phyloP scores from a whole-genome alignment of 2,888 invertebrate genomes.

The Hirtodrosophila trivittata region DNA sequence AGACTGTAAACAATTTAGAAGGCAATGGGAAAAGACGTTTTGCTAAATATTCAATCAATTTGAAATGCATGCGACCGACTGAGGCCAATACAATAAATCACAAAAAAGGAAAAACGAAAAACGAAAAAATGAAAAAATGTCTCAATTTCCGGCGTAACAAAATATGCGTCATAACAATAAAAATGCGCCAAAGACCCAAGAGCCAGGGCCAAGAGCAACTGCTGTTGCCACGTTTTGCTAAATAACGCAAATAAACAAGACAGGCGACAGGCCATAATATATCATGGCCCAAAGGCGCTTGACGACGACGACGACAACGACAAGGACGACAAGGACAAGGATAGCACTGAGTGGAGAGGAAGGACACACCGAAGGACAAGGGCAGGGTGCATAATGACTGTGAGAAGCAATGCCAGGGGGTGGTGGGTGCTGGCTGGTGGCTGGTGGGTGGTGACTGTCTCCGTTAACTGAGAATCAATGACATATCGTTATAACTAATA shows the following conservation, averaged over 20 bases:
- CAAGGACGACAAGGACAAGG: conserved; percentile 19
- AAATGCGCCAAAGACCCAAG: conserved; percentile 48
- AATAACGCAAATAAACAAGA: conserved; percentile 75
- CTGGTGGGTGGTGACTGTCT: conserved; percentile 18
- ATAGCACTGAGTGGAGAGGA: conserved; percentile 23
- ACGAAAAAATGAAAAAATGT: conserved; percentile 46
- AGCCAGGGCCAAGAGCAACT: conserved; percentile 3
- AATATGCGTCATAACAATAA: conserved; percentile 79
- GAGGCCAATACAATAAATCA: conserved; percentile 68
- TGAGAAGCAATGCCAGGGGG: conserved; percentile 63
- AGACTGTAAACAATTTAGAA: conserved; percentile 70
- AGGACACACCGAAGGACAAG: conserved; percentile 17
- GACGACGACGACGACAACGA: conserved; percentile 43
- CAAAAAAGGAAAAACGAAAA: conserved; percentile 29
- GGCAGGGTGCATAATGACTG: conserved; percentile 56
- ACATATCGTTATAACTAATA: conserved; percentile 74
- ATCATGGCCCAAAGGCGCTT: conserved; percentile 76
- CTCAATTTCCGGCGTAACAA: conserved; percentile 67
- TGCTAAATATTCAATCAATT: conserved; percentile 76
- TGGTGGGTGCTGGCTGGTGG: too few relatives aligned
- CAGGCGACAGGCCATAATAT: conserved; percentile 77
- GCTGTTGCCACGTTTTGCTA: conserved; percentile 58
- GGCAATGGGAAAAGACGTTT: conserved; percentile 64
- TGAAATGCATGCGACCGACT: conserved; percentile 63
- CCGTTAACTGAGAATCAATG: conserved; percentile 75